phyloP scores from a whole-genome alignment of 1,140 invertebrate species.

The Aricia agestis region DNA sequence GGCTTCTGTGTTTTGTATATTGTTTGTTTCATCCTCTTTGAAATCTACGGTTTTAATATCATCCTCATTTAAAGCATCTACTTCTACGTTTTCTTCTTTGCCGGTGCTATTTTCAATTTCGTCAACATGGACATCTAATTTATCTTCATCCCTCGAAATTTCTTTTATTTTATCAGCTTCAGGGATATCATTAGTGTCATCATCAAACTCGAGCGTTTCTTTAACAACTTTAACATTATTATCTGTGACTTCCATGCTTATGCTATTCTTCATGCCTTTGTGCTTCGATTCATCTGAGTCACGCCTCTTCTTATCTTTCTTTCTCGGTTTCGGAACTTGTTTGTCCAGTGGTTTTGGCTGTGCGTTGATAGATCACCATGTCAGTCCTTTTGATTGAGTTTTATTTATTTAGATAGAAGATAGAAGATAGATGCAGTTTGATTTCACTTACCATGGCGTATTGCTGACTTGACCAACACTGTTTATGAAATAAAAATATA shows the following conservation, averaged over 20 bases:
- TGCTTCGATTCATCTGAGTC: constrained; percentile 54
- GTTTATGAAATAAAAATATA: neutral
- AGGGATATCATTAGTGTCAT: constrained; percentile 20
- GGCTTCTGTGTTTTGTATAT: constrained; percentile 19
- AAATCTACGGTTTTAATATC: constrained; percentile 8
- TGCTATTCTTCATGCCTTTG: constrained; percentile 56
- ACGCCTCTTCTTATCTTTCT: constrained; percentile 60
- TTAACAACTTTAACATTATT: constrained; percentile 52
- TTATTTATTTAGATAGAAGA: too few species aligned
- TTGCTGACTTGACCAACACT: too few species aligned
- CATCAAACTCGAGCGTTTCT: constrained; percentile 45
- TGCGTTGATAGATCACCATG: too few species aligned
- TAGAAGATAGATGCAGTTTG: too few species aligned
- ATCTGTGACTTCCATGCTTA: constrained; percentile 64
- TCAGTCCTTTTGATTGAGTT: too few species aligned
- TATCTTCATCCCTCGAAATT: neutral
- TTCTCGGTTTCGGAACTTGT: constrained; percentile 80
- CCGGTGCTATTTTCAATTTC: neutral
- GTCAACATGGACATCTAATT: constrained; percentile 14
- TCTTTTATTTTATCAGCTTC: constrained; percentile 17
- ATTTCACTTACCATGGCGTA: too few species aligned
- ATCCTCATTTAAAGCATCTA: neutral
- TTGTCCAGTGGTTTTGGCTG: too few species aligned
- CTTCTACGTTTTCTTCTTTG: neutral
- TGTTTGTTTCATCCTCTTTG: constrained; percentile 18